Evolutionary conservation across 2,797 vertebrate species (phyloP), one percentile per base, ranked within the genome.

Genomic region (Etheostoma nigrum): DNA sequence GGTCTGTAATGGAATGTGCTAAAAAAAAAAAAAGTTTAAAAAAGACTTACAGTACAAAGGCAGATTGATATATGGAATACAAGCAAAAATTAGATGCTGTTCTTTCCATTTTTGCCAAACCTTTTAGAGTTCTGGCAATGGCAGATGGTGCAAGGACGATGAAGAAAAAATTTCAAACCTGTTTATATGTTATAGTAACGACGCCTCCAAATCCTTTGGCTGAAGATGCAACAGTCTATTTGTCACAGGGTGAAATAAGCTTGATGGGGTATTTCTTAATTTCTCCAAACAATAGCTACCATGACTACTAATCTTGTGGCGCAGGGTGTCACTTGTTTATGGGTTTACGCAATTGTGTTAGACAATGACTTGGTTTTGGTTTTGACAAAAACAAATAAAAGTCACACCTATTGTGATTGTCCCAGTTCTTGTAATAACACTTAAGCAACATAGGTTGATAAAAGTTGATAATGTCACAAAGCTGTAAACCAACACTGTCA

Each of bases 21-120:
- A 8, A 59, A 40, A 11, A 40, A 36, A 36, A 36, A 10, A 8
- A 33, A 33, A 33, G 1, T 23, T 2, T 0, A 7, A 36, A 67
- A 52, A 15, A 9, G 6, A 15, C 0, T 13, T 54, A 14, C 14
- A n/a, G 18, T 0, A 9, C 40, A 27, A 42, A 54, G 15, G 15
- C 15, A 40, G 23, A 45, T 6, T 54, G 8, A 16, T 58, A 36
- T 8, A 12, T 16, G 36, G 36, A 18, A 63, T 11, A 14, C 1
- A 60, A 51, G 48, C 25, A 12, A 44, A 18, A 64, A 23, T 49
- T 9, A 27, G 25, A 42, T 12, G 52, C 53, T 53, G 44, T 25
- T 70, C 23, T 66, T 67, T 61, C 42, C 70, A 52, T 82, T 74
- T 74, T 16, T 66, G 6, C 12, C 44, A 66, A 54, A 0, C 23